A percentile compares a stretch with the other conserved stretches of the same genome.
These are phyloP conservation scores for Lagorchestes hirsutus DNA, from an alignment of 2,797 vertebrate genomes.

Conservation along the genomic window DNA sequence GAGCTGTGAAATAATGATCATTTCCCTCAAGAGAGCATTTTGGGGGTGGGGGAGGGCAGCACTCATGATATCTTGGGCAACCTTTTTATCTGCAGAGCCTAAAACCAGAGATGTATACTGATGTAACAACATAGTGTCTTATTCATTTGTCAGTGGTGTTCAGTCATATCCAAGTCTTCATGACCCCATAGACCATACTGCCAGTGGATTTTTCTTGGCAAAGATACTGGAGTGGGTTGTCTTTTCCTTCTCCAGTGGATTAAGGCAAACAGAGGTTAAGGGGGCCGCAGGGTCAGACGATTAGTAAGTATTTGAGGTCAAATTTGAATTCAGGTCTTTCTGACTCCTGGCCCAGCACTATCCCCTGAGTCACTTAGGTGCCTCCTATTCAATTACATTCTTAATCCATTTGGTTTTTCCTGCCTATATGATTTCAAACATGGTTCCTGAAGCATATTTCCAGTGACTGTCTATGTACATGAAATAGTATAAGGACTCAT, in stretches of 20 bases:
- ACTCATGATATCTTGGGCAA: not conserved
- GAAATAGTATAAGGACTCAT: not conserved
- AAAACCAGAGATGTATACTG: not conserved
- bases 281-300: not conserved
- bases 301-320: not conserved
- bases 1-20: not conserved
- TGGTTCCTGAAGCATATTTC: not conserved
- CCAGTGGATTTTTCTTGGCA: not conserved
- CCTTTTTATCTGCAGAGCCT: not conserved
- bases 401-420: not conserved
- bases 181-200: not conserved
- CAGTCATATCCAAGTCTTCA: not conserved
- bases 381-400: not conserved
- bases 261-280: not conserved
- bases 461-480: not conserved
- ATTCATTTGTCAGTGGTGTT: not conserved
- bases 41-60: fast-evolving
- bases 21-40: not conserved
- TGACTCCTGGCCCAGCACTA: not conserved
- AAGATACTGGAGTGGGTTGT: not conserved
- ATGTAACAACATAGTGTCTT: not conserved
- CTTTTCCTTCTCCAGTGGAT: not conserved
- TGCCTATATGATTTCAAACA: not conserved
- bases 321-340: not conserved
- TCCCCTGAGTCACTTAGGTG: not conserved